Percentiles rank a stretch among this genome's conserved stretches.
phyloP scores from a whole-genome alignment of 2,888 invertebrate species.

The Lithodes maja region DNA sequence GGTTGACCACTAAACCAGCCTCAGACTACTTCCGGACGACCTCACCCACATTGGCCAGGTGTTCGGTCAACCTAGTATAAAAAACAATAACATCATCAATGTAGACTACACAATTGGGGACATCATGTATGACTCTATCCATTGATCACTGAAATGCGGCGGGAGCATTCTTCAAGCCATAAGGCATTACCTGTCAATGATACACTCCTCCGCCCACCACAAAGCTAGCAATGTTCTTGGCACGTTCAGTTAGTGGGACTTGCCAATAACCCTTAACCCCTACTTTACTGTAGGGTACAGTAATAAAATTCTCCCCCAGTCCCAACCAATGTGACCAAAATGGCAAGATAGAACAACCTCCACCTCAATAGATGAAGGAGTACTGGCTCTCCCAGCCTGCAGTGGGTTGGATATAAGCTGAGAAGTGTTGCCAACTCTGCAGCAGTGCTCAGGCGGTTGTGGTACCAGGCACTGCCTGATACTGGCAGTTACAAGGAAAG shows the following conservation, averaged over 20 bases:
- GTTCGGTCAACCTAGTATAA: background rate
- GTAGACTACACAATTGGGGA: constrained; percentile 10
- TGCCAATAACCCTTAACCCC: constrained; percentile 11
- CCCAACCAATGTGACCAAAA: no score
- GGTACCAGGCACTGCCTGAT: no score
- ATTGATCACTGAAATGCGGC: constrained; percentile 22
- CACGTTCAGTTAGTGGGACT: constrained; percentile 23
- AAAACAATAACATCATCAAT: constrained; percentile 1
- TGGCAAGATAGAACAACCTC: no score
- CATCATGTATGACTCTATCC: background rate
- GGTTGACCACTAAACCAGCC: background rate
- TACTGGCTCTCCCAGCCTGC: no score
- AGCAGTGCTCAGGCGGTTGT: background rate
- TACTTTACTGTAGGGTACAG: no score
- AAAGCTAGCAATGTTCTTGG: constrained; percentile 24
- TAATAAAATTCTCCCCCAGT: no score
- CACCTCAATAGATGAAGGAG: no score
- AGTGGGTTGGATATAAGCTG: background rate
- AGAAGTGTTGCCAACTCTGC: background rate
- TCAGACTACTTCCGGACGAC: background rate
- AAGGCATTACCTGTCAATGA: constrained; percentile 20
- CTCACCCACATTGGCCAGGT: background rate
- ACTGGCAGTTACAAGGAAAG: no score
- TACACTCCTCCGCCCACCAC: constrained; percentile 4
- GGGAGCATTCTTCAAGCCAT: constrained; percentile 7